A percentile compares a stretch with the other conserved stretches of the same genome.
These are phyloP conservation scores for Dromiciops gliroides DNA, from an alignment of 2,113 vertebrate genomes.

Conservation along the genomic window DNA sequence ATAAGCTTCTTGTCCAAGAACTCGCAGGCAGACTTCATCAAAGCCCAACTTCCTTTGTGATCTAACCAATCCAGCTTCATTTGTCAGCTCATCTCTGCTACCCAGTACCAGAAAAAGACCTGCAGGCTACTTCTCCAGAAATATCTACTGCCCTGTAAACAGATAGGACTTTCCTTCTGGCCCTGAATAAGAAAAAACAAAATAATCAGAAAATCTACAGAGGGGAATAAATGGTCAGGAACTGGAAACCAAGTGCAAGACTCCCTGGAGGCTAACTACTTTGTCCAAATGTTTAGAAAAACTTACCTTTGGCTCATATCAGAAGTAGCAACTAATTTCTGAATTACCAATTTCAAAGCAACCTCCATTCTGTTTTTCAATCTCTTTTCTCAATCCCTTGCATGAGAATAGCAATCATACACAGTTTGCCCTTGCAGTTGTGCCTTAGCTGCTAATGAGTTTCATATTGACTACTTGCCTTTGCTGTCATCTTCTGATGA, in stretches of 20 bases:
- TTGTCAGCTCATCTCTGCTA: background rate
- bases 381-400: background rate
- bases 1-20: background rate
- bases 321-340: background rate
- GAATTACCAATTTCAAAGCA: background rate
- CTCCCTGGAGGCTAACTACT: background rate
- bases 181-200: background rate
- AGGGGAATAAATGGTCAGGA: background rate
- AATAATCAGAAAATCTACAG: background rate
- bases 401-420: background rate
- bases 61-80: background rate
- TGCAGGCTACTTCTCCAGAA: background rate
- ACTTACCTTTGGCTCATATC: background rate
- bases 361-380: background rate
- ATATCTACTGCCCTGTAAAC: background rate
- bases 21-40: background rate
- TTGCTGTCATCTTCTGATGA: background rate
- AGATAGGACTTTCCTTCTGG: background rate
- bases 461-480: background rate
- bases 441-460: background rate
- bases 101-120: background rate
- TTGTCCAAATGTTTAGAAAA: background rate
- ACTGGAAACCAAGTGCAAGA: background rate
- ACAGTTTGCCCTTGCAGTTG: background rate
- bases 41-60: background rate